Base-by-base conservation (phyloP, 2,113 vertebrate species). In the Scatophagus argus region DNA sequence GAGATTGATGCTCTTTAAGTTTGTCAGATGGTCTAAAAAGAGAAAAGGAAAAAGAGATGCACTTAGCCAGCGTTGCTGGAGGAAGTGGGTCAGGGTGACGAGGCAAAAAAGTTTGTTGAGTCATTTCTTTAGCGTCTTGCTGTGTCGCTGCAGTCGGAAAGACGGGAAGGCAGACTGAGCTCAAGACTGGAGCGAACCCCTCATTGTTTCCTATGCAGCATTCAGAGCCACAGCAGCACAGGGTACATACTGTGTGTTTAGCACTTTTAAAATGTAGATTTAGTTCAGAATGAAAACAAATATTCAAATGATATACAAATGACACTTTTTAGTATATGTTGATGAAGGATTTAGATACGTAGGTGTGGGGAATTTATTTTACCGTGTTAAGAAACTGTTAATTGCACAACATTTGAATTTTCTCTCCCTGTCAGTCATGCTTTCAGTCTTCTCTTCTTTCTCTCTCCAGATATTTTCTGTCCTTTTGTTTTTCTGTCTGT, bases 11-110 rank as follows among this genome's bases (percentile, higher is more conserved):
- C n/a, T n/a, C 11, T 77, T 32, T 23, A 19, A 55, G 46, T 58
- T 65, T 31, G 58, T 51, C 55, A 80, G 36, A 29, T 46, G 65
- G 29, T 44, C 41, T 25, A 10, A 19, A 27, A 25, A 17, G 5
- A 0, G 8, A 11, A 38, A 13, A n/a, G n/a, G n/a, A 8, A 21
- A n/a, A 38, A 6, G 2, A 8, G 19, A 23, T 16, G 31, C 31
- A 59, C 1, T 23, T 27, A 54, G 17, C 16, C 1, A 43, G 17
- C 39, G 3, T 2, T 25, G 11, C 46, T 60, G 0, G 14, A 46
- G 58, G 74, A 83, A 81, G 47, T 81, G 52, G 69, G 69, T 76
- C 76, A 74, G 29, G 14, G 52, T 21, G 67, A 83, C 13, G 19
- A 67, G 13, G 74, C 84, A 46, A 11, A 71, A 81, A 79, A 52